Evolutionary conservation across 1,140 invertebrate genomes (phyloP).

Genomic region (Popillia japonica): DNA sequence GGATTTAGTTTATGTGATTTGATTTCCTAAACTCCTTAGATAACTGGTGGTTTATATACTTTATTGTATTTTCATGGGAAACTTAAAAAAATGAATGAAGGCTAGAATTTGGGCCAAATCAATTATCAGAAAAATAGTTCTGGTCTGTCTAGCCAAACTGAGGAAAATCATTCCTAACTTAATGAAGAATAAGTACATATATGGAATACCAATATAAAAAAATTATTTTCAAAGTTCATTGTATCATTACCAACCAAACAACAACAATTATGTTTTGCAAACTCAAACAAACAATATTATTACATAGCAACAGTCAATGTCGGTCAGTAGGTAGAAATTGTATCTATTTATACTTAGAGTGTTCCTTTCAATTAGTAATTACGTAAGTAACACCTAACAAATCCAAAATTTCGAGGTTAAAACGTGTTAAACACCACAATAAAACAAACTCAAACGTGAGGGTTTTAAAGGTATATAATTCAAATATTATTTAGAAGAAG

Average conservation of each 20-base stretch:
- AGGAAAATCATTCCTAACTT: too few relatives aligned
- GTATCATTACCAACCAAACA: neutral
- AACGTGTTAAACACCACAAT: neutral
- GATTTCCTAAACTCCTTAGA: too few relatives aligned
- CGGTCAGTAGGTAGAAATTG: neutral
- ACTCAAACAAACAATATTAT: neutral
- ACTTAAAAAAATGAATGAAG: too few relatives aligned
- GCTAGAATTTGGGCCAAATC: too few relatives aligned
- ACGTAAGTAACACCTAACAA: neutral
- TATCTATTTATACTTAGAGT: neutral
- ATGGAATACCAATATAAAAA: too few relatives aligned
- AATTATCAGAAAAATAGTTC: too few relatives aligned
- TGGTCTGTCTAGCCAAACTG: too few relatives aligned
- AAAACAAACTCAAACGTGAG: neutral
- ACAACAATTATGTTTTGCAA: neutral
- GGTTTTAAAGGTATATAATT: neutral
- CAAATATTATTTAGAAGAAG: neutral
- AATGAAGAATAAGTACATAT: too few relatives aligned
- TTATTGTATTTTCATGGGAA: too few relatives aligned
- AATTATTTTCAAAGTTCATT: neutral
- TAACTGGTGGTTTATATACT: too few relatives aligned
- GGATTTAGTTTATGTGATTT: too few relatives aligned
- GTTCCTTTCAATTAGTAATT: neutral
- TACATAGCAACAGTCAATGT: conserved; percentile 7
- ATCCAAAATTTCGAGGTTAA: neutral